Conservation (phyloP, 1,140 invertebrate genomes). For the Trypoxylus dichotomus region DNA sequence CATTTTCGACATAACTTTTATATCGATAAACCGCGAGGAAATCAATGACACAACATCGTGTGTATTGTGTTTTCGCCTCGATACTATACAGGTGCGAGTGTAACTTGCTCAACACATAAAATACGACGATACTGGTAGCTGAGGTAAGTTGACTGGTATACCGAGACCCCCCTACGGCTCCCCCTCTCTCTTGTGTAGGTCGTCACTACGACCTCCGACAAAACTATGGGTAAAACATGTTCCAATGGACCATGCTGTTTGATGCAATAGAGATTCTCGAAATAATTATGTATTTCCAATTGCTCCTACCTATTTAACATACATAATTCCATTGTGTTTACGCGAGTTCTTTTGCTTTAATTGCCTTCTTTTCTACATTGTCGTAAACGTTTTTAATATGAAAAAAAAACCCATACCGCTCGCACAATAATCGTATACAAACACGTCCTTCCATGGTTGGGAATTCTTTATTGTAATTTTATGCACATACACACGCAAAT, state of each 20-base stretch:
- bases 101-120: slow-evolving; percentile 1
- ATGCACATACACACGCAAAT: not conserved
- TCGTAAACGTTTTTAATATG: not conserved
- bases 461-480: slow-evolving; percentile 8
- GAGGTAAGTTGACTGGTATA: slow-evolving; percentile 25
- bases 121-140: slow-evolving; percentile 26
- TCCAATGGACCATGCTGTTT: not conserved
- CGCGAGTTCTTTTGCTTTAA: not conserved
- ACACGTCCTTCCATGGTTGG: not conserved
- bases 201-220: slow-evolving; percentile 10
- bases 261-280: slow-evolving; percentile 14
- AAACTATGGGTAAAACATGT: not conserved
- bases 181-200: not conserved
- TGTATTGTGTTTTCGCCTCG: not conserved
- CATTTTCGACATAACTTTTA: not conserved
- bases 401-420: not conserved
- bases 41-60: slow-evolving; percentile 7
- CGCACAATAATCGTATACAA: too few relatives aligned
- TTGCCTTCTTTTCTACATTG: not conserved
- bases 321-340: slow-evolving; percentile 5
- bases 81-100: slow-evolving; percentile 15
- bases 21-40: not conserved
- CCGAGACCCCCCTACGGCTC: not conserved
- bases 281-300: not conserved
- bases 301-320: not conserved